Percentiles rank a stretch among this genome's conserved stretches.
Conservation (phyloP, 2,113 vertebrate species). For the Sisor rabdophorus region DNA sequence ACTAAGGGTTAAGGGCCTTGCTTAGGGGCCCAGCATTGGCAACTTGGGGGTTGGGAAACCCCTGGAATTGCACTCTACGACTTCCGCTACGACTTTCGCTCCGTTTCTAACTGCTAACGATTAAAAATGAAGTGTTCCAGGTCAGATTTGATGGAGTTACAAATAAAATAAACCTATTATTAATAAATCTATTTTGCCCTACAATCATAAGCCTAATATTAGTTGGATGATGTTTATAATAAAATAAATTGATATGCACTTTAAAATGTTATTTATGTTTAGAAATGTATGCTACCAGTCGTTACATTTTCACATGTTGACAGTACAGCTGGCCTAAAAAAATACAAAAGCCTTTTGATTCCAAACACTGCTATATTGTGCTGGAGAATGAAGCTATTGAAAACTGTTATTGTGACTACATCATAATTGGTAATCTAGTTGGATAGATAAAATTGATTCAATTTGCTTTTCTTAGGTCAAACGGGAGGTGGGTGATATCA, state of each 20-base stretch:
- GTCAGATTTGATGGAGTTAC: too few species aligned
- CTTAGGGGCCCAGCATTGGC: too few species aligned
- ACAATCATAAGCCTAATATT: too few species aligned
- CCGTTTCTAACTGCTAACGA: too few species aligned
- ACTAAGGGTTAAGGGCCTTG: too few species aligned
- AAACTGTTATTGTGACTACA: not conserved
- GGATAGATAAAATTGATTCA: slow-evolving; percentile 6
- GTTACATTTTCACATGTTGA: not conserved
- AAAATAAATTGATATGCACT: not conserved
- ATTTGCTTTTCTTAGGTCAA: slow-evolving; percentile 77
- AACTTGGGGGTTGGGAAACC: too few species aligned
- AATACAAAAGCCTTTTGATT: not conserved
- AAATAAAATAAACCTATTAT: too few species aligned
- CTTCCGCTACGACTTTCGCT: too few species aligned
- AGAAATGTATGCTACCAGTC: not conserved
- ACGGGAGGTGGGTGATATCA: slow-evolving; percentile 86
- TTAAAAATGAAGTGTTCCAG: too few species aligned
- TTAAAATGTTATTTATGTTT: not conserved
- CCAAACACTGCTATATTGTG: not conserved
- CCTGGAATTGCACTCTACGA: too few species aligned
- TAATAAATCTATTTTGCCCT: too few species aligned
- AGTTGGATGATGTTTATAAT: not conserved
- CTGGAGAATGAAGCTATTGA: not conserved
- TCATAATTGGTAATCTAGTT: not conserved
- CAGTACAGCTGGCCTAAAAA: not conserved